Evolutionary conservation across 2,888 invertebrate genomes (phyloP), one percentile per base, ranked within the genome.

Genomic region (Ornithoptera alexandrae): DNA sequence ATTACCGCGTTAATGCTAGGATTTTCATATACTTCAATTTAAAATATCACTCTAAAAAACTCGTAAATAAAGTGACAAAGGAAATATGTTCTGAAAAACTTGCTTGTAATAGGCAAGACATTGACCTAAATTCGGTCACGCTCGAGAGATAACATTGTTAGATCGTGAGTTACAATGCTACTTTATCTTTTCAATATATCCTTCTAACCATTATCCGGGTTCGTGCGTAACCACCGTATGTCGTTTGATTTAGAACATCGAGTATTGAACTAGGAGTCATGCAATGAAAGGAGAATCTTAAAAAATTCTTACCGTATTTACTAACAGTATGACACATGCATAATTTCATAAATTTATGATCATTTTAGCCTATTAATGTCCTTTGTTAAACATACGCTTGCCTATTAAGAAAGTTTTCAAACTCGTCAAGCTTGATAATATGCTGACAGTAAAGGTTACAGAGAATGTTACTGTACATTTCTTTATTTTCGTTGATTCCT

Each of bases 81-180:
- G 42, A 66, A 60, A 66, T 66, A 59, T 66, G 60, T n/a, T 59
- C 50, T 66, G 59, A n/a, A 22, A 53, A 67, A 67, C 56, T 36
- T 61, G 22, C 24, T n/a, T 10, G 57, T 57, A 67, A 30, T 62
- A 42, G 62, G 53, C 42, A 53, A 56, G 56, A 42, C 53, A 67
- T 85, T 85, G 87, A 89, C 90, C 88, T 84, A 85, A 87, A 89
- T 85, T 85, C 89, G 66, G 70, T 70, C 62, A 70, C 66, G 70
- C 65, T 66, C 50, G 62, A 62, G 53, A 92, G 91, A 90, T 90
- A 92, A 89, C 70, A 70, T 71, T 70, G 62, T 66, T 62, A 70
- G 62, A 62, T 66, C 66, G 70, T 66, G 66, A 70, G 66, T 66
- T 66, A 66, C 70, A 66, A 70, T 70, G 66, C 62, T 42, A 66